These are phyloP conservation scores for Bilobella aurantiaca DNA, from an alignment of 1,140 invertebrate species.

Conservation along the genomic window DNA sequence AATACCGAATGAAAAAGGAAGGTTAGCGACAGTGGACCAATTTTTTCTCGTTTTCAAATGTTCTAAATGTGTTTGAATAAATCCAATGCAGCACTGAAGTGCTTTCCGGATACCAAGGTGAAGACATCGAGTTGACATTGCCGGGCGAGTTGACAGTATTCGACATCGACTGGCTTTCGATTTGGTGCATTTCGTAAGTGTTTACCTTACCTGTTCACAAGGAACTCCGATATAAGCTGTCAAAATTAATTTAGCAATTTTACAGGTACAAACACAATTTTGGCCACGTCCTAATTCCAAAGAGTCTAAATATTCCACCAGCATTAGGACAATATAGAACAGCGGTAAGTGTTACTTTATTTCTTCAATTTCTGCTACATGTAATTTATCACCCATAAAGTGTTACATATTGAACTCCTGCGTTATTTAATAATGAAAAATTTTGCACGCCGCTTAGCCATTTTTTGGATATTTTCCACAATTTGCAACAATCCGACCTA, in stretches of 20 bases:
- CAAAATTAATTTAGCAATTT: constrained; percentile 1
- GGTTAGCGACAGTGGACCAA: constrained; percentile 39
- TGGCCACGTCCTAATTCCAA: constrained; percentile 77
- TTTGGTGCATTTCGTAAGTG: constrained; percentile 64
- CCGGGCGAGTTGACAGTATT: constrained; percentile 74
- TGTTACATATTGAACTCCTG: not conserved
- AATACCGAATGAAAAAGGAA: constrained; percentile 71
- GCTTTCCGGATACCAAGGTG: constrained; percentile 69
- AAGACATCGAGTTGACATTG: constrained; percentile 79
- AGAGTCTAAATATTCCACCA: constrained; percentile 73
- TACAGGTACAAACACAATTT: constrained; percentile 69
- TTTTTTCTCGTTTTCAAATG: not conserved
- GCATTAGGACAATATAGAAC: constrained; percentile 78
- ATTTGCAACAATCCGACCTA: constrained; percentile 1
- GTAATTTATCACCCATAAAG: not conserved
- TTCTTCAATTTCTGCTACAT: too few species aligned
- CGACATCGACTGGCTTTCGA: constrained; percentile 82
- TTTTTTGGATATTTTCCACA: constrained; percentile 7
- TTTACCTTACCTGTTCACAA: not conserved
- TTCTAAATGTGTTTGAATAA: constrained; percentile 2
- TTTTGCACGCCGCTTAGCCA: constrained; percentile 4
- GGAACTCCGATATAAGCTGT: not conserved
- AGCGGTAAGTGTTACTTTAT: constrained; percentile 68
- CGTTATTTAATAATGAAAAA: not conserved
- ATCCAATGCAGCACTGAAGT: constrained; percentile 56